Conservation (phyloP, 2,797 vertebrate genomes). For the Pteropus rufus region DNA sequence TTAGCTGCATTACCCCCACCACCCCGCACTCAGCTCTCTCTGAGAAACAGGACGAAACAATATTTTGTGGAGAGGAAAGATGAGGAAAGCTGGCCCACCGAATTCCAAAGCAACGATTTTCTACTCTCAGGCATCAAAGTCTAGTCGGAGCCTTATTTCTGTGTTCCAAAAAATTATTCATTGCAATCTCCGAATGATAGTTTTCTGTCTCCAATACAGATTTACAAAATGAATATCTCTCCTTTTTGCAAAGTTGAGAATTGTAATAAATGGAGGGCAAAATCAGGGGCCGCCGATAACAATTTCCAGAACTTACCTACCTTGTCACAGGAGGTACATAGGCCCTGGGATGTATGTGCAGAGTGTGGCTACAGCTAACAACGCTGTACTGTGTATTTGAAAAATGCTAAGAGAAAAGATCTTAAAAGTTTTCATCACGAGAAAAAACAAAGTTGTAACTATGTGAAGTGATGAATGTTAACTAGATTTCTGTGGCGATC, state of each 20-base stretch:
- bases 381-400: rapidly evolving
- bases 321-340: too few relatives aligned
- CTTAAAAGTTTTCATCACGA: not conserved
- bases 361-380: not conserved
- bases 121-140: not conserved
- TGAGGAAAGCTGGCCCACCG: not conserved
- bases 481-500: not conserved
- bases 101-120: not conserved
- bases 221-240: not conserved
- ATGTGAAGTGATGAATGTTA: too few relatives aligned
- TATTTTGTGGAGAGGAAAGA: not conserved
- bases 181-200: not conserved
- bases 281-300: too few relatives aligned
- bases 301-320: not conserved
- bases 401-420: not conserved
- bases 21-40: not conserved
- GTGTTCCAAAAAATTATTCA: not conserved
- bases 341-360: not conserved
- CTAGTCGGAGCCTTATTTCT: not conserved
- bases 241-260: not conserved
- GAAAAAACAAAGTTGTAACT: not conserved
- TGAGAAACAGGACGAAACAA: not conserved
- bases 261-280: rapidly evolving
- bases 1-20: not conserved
- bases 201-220: not conserved